Base-by-base conservation (phyloP, 2,113 vertebrate species). In the Boulengeromyrus knoepffleri region DNA sequence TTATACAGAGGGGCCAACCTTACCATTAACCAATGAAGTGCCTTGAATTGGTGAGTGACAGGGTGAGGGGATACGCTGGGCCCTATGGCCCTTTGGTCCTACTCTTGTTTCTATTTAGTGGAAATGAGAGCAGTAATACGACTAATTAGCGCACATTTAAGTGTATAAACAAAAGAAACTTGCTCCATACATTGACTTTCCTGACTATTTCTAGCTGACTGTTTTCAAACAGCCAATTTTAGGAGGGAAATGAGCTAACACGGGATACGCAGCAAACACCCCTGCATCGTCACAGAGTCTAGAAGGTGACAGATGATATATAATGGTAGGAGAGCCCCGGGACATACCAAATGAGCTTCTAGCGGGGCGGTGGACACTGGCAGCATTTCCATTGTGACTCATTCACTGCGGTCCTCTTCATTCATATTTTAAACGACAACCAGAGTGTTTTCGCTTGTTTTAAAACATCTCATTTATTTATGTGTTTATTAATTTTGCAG, bases 141-240 rank as follows among this genome's bases (percentile, higher is more conserved):
- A 31, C 46, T 77, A 52, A 86, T 50, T 27, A 53, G 15, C 4
- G 27, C 46, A 24, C 85, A 17, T 52, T 52, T 87, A 50, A 52
- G 49, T 36, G 6, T 3, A 15, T 52, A 3, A 53, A 31, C 49
- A 45, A 45, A 50, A 36, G 5, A 17, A 52, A 50, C 9, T 12
- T 36, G 45, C 50, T 53, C 13, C 4, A 27, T 53, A 47, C 74
- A 91, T 93, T 93, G 93, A 92, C 94, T 91, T 93, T 91, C 94
- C 93, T 94, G 94, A 94, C 42, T 19, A 85, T 9, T 95, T 94
- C 93, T 94, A 93, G 88, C 91, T 93, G 90, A n/a, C 6, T 13
- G n/a, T 31, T 49, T 93, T 91, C 31, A 87, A 92, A 90, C 92
- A 88, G 92, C 91, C 92, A 93, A 93, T 93, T 92, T 88, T 90